These are phyloP conservation scores for Marcusenius ussheri DNA, from an alignment of 2,113 vertebrate genomes.

Conservation along the genomic window DNA sequence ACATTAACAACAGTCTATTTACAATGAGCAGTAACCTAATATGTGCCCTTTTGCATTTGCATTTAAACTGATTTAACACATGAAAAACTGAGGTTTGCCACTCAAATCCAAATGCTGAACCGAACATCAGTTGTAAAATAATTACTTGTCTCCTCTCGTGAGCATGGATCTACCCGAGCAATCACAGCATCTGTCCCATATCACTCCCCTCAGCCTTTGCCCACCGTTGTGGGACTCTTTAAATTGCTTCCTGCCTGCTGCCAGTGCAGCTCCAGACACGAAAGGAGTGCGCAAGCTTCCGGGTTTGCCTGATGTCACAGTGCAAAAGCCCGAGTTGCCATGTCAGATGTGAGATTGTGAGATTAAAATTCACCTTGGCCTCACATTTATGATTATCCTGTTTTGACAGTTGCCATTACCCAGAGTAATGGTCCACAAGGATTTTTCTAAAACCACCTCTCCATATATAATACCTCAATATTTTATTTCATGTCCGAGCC, in stretches of 20 bases:
- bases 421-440: background rate
- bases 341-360: background rate
- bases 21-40: background rate
- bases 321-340: background rate
- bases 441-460: background rate
- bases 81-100: background rate
- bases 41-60: background rate
- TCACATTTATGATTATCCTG: background rate
- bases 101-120: background rate
- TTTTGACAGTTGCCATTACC: background rate
- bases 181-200: slow-evolving; percentile 17
- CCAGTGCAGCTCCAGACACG: background rate
- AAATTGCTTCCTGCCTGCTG: slow-evolving; percentile 17
- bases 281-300: background rate
- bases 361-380: background rate
- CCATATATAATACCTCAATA: background rate
- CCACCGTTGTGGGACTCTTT: slow-evolving; percentile 13
- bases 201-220: background rate
- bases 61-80: background rate
- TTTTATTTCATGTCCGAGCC: background rate
- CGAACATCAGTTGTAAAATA: slow-evolving; percentile 13
- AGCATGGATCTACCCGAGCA: background rate
- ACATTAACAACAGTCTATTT: background rate
- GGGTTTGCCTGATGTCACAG: background rate
- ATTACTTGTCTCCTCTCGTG: slow-evolving; percentile 17